Conservation (phyloP, 1,140 invertebrate genomes). For the Leptoteleia sp. region DNA sequence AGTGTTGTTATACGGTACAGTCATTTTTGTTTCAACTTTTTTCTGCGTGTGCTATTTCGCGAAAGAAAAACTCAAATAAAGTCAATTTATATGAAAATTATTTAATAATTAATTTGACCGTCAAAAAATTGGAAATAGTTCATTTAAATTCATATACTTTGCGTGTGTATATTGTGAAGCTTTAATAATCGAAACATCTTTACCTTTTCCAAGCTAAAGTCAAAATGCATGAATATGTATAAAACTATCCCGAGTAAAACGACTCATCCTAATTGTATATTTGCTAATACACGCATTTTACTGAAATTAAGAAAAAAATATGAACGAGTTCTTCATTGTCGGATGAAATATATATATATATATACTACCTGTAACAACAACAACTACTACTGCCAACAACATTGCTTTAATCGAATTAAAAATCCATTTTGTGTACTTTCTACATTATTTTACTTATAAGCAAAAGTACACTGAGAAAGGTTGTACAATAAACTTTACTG, state of each 20-base stretch:
- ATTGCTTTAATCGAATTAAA: slow-evolving; percentile 15
- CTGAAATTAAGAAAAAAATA: slow-evolving; percentile 12
- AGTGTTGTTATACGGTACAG: too few relatives aligned
- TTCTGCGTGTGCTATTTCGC: background rate
- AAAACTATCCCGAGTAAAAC: slow-evolving; percentile 7
- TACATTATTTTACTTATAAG: background rate
- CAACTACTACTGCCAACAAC: background rate
- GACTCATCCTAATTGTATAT: slow-evolving; percentile 4
- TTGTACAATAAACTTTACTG: too few relatives aligned
- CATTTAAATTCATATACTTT: slow-evolving; percentile 11
- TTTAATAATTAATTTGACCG: slow-evolving; percentile 12
- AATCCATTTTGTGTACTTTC: slow-evolving; percentile 8
- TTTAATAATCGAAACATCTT: slow-evolving; percentile 6
- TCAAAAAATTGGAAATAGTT: background rate
- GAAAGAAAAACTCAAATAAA: background rate
- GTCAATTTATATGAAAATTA: slow-evolving; percentile 17
- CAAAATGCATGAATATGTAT: slow-evolving; percentile 8
- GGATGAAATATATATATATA: too few relatives aligned
- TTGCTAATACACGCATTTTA: slow-evolving; percentile 8
- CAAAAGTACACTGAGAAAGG: too few relatives aligned
- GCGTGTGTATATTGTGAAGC: slow-evolving; percentile 2
- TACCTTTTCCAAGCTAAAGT: background rate
- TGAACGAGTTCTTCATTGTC: slow-evolving; percentile 9
- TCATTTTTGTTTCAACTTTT: too few relatives aligned
- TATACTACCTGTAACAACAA: background rate